phyloP scores from a whole-genome alignment of 2,113 vertebrate species.

The Eretmochelys imbricata region DNA sequence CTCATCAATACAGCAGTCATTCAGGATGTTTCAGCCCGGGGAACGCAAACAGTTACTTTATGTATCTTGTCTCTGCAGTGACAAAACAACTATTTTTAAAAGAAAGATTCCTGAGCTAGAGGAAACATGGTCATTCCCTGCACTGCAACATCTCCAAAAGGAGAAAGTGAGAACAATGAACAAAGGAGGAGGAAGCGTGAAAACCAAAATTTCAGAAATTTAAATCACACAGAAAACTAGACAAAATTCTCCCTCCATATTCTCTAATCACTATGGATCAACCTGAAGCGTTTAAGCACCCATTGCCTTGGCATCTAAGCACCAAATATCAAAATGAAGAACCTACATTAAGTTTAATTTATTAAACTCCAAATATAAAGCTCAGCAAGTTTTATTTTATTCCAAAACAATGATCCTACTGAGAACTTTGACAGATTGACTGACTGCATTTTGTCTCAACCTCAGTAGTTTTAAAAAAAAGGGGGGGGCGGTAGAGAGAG shows the following conservation, averaged over 20 bases:
- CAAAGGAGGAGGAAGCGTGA: background rate
- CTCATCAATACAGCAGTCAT: background rate
- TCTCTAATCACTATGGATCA: too few species aligned
- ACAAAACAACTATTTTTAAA: background rate
- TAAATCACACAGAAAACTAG: background rate
- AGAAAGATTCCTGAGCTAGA: background rate
- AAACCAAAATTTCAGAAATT: background rate
- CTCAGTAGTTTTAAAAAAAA: background rate
- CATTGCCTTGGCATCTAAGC: background rate
- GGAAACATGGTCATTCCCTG: background rate
- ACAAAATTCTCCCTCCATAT: background rate
- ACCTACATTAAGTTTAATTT: background rate
- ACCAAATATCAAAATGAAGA: background rate
- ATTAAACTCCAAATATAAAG: background rate
- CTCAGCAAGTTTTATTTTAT: background rate
- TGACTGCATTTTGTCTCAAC: background rate
- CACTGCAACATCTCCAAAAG: too few species aligned
- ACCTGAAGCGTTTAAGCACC: background rate
- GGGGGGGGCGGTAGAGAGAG: rapidly evolving
- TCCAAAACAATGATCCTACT: background rate
- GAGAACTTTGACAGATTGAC: background rate
- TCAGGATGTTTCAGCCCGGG: background rate
- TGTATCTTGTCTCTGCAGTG: background rate
- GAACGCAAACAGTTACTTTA: background rate
- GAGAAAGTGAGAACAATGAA: background rate